Evolutionary conservation across 2,797 vertebrate species (phyloP).

Genomic region (Calcarius lapponicus): DNA sequence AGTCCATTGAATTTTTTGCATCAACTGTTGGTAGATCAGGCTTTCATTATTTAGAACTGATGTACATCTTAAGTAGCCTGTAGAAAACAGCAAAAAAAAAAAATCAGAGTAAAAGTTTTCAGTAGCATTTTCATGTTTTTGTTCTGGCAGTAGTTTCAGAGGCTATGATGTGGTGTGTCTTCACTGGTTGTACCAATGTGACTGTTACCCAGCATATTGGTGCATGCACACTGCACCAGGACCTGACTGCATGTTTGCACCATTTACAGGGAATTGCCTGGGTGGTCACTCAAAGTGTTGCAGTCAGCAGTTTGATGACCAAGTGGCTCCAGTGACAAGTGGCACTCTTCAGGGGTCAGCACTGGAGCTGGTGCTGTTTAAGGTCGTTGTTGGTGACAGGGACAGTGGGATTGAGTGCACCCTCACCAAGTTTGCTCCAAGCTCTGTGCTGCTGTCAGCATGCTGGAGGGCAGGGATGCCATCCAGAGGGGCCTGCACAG

Average conservation of each 20-base stretch:
- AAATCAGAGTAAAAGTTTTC: background rate
- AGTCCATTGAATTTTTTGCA: background rate
- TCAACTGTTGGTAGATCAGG: background rate
- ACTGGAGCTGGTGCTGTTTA: background rate
- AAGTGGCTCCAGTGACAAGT: background rate
- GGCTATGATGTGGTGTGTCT: background rate
- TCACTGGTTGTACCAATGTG: background rate
- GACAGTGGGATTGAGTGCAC: rapidly evolving
- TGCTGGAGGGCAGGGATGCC: background rate
- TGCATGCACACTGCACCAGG: background rate
- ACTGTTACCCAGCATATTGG: background rate
- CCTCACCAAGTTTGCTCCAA: background rate
- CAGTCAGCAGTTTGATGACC: background rate
- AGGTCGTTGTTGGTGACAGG: background rate
- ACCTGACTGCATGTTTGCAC: background rate
- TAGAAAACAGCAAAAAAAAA: background rate
- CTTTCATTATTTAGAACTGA: constrained; percentile 3
- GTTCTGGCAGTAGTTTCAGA: background rate
- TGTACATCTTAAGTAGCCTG: background rate
- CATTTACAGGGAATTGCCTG: background rate
- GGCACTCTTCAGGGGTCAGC: background rate
- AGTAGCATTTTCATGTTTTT: background rate
- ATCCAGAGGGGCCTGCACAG: background rate
- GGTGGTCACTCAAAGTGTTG: background rate
- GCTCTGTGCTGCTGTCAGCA: background rate